These are phyloP conservation scores for Tadarida brasiliensis DNA, from an alignment of 2,797 vertebrate species.

Conservation along the genomic window DNA sequence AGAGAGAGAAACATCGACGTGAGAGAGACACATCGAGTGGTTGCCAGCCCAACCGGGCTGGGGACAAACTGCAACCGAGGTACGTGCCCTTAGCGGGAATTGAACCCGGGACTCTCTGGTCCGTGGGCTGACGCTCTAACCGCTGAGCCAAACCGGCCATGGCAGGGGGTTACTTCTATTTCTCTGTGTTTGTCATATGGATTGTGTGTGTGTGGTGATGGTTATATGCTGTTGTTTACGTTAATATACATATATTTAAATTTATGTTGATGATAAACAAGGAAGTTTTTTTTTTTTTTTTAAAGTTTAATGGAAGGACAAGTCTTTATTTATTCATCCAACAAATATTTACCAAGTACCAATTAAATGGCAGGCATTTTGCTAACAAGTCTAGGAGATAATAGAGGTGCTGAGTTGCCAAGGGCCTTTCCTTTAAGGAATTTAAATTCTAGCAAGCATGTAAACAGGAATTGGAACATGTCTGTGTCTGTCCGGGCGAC, in stretches of 20 bases:
- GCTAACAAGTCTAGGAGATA: neutral
- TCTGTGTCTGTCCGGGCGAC: neutral
- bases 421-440: neutral
- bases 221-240: neutral
- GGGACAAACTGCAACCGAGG: too few species aligned
- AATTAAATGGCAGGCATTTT: conserved; percentile 5
- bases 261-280: neutral
- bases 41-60: too few species aligned
- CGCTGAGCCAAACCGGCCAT: too few species aligned
- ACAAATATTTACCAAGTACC: conserved; percentile 38
- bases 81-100: too few species aligned
- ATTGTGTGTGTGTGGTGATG: neutral
- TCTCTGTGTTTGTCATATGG: neutral
- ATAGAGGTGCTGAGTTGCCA: neutral
- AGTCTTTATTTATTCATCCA: neutral
- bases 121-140: too few species aligned
- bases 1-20: too few species aligned
- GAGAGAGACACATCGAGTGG: too few species aligned
- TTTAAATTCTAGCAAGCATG: neutral
- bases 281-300: neutral
- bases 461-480: neutral
- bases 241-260: conserved; percentile 35
- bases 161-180: neutral
- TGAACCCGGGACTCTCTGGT: too few species aligned
- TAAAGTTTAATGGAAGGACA: conserved; percentile 3